phyloP scores from a whole-genome alignment of 2,888 invertebrate species.

The Pegoplata infirma region DNA sequence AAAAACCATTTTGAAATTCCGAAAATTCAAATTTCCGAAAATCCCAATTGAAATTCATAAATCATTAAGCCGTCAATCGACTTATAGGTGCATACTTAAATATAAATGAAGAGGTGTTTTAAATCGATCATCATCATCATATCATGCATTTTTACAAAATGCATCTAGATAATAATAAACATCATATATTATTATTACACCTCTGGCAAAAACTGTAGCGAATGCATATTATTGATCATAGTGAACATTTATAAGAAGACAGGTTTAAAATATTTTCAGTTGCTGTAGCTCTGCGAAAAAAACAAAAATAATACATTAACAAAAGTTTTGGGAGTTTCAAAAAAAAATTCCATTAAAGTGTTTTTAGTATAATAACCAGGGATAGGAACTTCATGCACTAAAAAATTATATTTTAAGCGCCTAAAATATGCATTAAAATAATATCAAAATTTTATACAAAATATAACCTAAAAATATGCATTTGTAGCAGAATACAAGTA shows the following conservation, averaged over 20 bases:
- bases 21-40: too few species aligned
- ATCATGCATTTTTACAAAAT: constrained; percentile 57
- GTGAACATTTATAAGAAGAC: not conserved
- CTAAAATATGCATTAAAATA: too few species aligned
- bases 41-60: too few species aligned
- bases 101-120: constrained; percentile 65
- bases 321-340: not conserved
- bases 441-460: too few species aligned
- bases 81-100: not conserved
- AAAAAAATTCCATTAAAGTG: constrained; percentile 1
- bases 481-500: too few species aligned
- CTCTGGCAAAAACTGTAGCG: constrained; percentile 36
- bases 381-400: too few species aligned
- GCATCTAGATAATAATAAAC: constrained; percentile 67
- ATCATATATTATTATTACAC: constrained; percentile 67
- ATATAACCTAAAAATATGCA: too few species aligned
- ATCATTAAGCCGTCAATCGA: too few species aligned
- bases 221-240: not conserved
- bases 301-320: too few species aligned
- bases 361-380: too few species aligned
- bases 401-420: too few species aligned
- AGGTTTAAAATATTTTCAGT: constrained; percentile 14
- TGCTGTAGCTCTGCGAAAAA: not conserved
- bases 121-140: constrained; percentile 67
- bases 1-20: too few species aligned